Evolutionary conservation across 2,113 vertebrate genomes (phyloP).

Genomic region (Climacteris rufus): DNA sequence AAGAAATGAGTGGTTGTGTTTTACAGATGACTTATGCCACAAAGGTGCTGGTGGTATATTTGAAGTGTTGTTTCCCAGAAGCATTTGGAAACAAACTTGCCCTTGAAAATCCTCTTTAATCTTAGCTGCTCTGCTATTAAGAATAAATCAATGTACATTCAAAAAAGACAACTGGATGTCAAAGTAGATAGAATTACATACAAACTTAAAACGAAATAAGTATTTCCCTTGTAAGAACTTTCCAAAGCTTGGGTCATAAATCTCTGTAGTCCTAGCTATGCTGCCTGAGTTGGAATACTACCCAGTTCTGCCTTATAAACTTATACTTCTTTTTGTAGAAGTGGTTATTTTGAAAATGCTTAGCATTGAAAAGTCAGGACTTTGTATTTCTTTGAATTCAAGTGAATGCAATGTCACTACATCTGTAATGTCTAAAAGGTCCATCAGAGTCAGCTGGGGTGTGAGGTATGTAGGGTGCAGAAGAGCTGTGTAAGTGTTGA

Average conservation of each 20-base stretch:
- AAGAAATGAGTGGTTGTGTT: background rate
- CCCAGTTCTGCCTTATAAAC: background rate
- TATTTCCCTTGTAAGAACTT: background rate
- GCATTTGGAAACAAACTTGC: background rate
- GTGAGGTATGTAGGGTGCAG: background rate
- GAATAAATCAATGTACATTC: background rate
- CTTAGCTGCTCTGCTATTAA: background rate
- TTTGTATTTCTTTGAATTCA: background rate
- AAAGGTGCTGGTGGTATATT: background rate
- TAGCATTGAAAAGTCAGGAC: background rate
- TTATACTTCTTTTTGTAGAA: background rate
- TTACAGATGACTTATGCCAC: background rate
- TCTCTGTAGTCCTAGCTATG: background rate
- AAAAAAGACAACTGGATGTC: background rate
- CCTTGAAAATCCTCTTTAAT: background rate
- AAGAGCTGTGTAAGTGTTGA: background rate
- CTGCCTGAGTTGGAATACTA: background rate
- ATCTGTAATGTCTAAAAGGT: background rate
- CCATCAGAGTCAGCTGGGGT: background rate
- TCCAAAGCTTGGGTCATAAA: background rate
- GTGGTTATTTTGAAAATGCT: background rate
- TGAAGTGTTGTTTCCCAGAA: background rate
- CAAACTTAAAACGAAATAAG: background rate
- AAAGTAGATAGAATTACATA: background rate
- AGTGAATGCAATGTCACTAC: fast-evolving